phyloP scores from a whole-genome alignment of 1,140 invertebrate species.

The Solenopsis invicta region DNA sequence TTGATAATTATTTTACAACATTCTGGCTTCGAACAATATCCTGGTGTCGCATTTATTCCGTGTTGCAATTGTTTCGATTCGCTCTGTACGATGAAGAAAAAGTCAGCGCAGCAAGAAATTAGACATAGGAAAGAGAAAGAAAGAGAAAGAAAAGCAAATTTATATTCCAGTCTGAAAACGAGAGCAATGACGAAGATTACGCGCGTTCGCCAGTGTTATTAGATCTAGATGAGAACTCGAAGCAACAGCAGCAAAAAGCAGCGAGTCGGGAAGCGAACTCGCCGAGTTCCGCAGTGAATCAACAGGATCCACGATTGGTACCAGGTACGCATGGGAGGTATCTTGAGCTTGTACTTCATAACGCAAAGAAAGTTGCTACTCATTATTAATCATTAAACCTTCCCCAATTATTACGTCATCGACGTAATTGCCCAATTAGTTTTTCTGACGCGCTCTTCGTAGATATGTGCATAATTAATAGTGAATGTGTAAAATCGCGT shows the following conservation, averaged over 20 bases:
- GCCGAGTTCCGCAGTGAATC: constrained; percentile 30
- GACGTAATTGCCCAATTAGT: not conserved
- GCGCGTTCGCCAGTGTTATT: constrained; percentile 82
- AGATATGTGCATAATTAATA: not conserved
- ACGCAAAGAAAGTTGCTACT: not conserved
- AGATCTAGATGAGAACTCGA: constrained; percentile 85
- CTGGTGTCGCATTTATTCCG: not conserved
- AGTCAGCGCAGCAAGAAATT: not conserved
- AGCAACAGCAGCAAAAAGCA: constrained; percentile 78
- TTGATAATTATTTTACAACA: not conserved
- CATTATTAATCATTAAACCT: not conserved
- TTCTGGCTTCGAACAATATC: not conserved
- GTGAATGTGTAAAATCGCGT: constrained; percentile 9
- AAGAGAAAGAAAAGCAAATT: not conserved
- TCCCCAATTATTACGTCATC: not conserved
- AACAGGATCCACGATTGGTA: constrained; percentile 64
- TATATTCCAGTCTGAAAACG: constrained; percentile 82
- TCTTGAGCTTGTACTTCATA: not conserved
- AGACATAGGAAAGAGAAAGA: not conserved
- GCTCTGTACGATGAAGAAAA: not conserved
- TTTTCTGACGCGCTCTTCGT: not conserved
- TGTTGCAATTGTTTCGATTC: too few relatives aligned
- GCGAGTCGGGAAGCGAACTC: constrained; percentile 45
- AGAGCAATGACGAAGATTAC: constrained; percentile 83
- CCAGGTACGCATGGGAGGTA: constrained; percentile 32